Percentiles rank a stretch among this genome's conserved stretches.
Evolutionary conservation across 2,113 vertebrate genomes (phyloP).

Genomic region (Romanogobio albipinnatus): DNA sequence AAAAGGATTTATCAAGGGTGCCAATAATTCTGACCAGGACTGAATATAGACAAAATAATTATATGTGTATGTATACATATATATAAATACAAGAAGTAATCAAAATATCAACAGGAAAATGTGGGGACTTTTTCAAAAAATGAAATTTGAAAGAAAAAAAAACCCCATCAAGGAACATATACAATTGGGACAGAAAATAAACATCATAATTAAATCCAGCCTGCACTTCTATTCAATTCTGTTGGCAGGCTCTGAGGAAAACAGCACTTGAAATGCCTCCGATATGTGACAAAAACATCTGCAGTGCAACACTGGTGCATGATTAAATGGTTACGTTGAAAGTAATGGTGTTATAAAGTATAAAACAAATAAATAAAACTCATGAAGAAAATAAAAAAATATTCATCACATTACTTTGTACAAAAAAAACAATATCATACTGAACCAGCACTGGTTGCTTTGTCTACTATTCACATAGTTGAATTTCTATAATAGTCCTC

Average conservation of each 20-base stretch:
- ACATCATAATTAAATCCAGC: neutral
- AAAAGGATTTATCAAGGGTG: too few species aligned
- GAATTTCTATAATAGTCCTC: slow-evolving; percentile 43
- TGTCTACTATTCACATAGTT: slow-evolving; percentile 38
- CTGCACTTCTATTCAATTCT: neutral
- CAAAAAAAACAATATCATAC: slow-evolving; percentile 5
- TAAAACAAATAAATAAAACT: slow-evolving; percentile 51
- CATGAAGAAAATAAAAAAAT: slow-evolving; percentile 45
- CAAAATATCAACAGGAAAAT: neutral
- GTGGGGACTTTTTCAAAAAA: neutral
- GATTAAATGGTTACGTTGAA: slow-evolving; percentile 17
- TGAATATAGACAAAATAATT: too few species aligned
- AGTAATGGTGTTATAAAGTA: slow-evolving; percentile 33
- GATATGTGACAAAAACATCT: slow-evolving; percentile 53
- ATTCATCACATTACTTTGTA: slow-evolving; percentile 43
- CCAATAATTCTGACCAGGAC: too few species aligned
- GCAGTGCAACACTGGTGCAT: slow-evolving; percentile 20
- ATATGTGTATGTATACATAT: neutral
- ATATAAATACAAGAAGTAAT: neutral
- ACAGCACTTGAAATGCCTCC: slow-evolving; percentile 43
- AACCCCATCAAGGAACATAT: slow-evolving; percentile 20
- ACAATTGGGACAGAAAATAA: slow-evolving; percentile 13
- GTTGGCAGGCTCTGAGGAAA: slow-evolving; percentile 30
- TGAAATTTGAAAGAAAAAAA: slow-evolving; percentile 7
- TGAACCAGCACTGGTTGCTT: slow-evolving; percentile 31